Conservation (phyloP, 2,797 vertebrate species). For the Sebastes dallii region DNA sequence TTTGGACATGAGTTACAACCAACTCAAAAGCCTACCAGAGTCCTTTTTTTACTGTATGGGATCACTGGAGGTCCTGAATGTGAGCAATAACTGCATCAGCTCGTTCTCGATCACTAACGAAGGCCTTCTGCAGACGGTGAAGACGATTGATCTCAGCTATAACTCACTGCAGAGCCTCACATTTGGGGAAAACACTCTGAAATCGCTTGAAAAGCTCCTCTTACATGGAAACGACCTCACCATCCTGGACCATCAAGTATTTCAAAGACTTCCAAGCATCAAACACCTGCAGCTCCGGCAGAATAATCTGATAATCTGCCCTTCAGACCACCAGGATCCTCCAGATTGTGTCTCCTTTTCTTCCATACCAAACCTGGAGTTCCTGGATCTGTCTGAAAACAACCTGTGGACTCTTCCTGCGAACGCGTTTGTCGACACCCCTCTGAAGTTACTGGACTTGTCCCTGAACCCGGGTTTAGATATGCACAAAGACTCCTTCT, state of each 20-base stretch:
- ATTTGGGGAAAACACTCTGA: slow-evolving; percentile 68
- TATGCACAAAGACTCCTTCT: slow-evolving; percentile 82
- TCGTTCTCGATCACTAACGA: slow-evolving; percentile 67
- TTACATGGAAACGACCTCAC: slow-evolving; percentile 86
- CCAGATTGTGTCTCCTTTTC: slow-evolving; percentile 83
- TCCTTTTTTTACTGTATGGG: slow-evolving; percentile 83
- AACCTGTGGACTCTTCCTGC: slow-evolving; percentile 78
- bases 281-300: slow-evolving; percentile 84
- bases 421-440: slow-evolving; percentile 81
- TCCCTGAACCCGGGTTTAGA: slow-evolving; percentile 88
- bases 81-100: slow-evolving; percentile 91
- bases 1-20: slow-evolving; percentile 95
- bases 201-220: slow-evolving; percentile 81
- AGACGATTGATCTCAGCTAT: slow-evolving; percentile 86
- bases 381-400: slow-evolving; percentile 88
- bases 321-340: slow-evolving; percentile 37
- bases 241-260: slow-evolving; percentile 78
- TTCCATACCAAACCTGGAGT: slow-evolving; percentile 74
- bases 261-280: slow-evolving; percentile 83
- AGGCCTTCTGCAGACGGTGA: slow-evolving; percentile 73
- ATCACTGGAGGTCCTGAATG: slow-evolving; percentile 87
- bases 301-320: slow-evolving; percentile 87
- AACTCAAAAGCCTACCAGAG: slow-evolving; percentile 83
- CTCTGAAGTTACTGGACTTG: slow-evolving; percentile 86
- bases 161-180: slow-evolving; percentile 86